These are phyloP conservation scores for Torymus auratus DNA, from an alignment of 2,888 invertebrate species.

Conservation along the genomic window DNA sequence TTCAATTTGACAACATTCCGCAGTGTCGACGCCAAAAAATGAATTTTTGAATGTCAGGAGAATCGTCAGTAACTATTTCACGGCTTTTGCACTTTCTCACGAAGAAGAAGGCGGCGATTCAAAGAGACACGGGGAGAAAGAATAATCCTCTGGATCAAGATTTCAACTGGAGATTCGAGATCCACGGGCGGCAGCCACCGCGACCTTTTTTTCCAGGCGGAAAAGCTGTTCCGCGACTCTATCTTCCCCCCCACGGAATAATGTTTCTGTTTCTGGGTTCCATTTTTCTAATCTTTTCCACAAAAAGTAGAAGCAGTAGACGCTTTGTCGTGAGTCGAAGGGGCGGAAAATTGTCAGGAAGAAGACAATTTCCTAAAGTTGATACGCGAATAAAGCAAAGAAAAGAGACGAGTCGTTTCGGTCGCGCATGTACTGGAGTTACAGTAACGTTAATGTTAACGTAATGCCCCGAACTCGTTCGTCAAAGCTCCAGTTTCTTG, in stretches of 20 bases:
- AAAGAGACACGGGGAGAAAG: too few relatives aligned
- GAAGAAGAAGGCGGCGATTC: too few relatives aligned
- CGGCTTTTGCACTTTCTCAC: too few relatives aligned
- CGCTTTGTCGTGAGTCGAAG: too few relatives aligned
- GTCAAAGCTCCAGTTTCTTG: too few relatives aligned
- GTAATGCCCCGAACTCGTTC: not conserved
- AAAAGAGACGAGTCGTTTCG: conserved; percentile 13
- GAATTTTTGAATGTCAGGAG: too few relatives aligned
- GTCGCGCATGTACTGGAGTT: not conserved
- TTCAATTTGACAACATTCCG: too few relatives aligned
- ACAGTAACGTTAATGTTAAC: not conserved
- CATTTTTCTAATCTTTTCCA: conserved; percentile 19
- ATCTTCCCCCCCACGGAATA: not conserved
- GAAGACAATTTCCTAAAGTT: conserved; percentile 45
- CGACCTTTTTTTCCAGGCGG: not conserved
- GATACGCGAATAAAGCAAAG: conserved; percentile 29
- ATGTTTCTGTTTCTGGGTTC: conserved; percentile 26
- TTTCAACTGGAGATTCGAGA: conserved; percentile 18
- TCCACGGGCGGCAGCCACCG: not conserved
- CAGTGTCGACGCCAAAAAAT: too few relatives aligned
- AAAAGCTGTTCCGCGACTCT: not conserved
- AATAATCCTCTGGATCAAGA: conserved; percentile 32
- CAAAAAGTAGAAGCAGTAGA: not conserved
- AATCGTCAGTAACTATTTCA: too few relatives aligned
- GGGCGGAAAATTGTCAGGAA: conserved; percentile 37